Evolutionary conservation across 2,888 invertebrate genomes (phyloP).

Genomic region (Yponomeuta plumbellus): DNA sequence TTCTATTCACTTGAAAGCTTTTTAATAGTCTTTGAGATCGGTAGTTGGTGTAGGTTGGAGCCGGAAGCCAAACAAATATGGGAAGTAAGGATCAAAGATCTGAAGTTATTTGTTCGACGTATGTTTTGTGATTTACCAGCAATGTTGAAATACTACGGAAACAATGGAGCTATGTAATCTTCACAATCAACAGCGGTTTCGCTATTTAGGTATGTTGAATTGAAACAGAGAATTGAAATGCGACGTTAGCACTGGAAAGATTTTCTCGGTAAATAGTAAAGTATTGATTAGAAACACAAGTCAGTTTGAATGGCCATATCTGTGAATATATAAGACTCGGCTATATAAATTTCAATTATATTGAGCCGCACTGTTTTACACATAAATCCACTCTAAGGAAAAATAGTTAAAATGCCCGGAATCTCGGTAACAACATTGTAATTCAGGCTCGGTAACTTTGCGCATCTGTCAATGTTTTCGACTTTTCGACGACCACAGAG

Average conservation of each 20-base stretch:
- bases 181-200: not conserved
- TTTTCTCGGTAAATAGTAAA: not conserved
- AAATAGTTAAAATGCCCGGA: not conserved
- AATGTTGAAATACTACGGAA: not conserved
- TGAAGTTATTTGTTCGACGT: not conserved
- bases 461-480: conserved; percentile 14
- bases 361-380: not conserved
- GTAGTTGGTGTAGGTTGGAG: not conserved
- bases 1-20: not conserved
- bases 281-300: not conserved
- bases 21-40: not conserved
- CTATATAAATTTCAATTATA: not conserved
- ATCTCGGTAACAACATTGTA: not conserved
- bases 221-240: conserved; percentile 3
- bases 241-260: not conserved
- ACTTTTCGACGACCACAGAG: not conserved
- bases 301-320: not conserved
- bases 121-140: not conserved
- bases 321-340: not conserved
- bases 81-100: not conserved
- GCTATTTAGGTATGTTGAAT: not conserved
- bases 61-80: not conserved
- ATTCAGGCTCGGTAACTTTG: not conserved
- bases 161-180: not conserved
- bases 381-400: not conserved